A percentile compares a stretch with the other conserved stretches of the same genome.
These are phyloP conservation scores for Heterochromis multidens DNA, from an alignment of 2,113 vertebrate species.

Conservation along the genomic window DNA sequence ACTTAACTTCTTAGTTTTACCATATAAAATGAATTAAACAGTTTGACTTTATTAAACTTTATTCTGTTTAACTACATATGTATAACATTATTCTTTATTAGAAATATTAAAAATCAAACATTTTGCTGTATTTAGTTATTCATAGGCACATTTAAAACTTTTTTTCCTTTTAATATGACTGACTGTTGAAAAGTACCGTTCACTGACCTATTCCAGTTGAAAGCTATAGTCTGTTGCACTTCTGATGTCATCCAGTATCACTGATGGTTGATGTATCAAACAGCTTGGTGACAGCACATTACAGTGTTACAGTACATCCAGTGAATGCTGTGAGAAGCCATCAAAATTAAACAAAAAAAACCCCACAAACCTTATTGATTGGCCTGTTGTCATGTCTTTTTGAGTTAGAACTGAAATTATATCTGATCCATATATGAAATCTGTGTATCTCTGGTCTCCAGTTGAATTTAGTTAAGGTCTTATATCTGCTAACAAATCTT, in stretches of 20 bases:
- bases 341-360: not conserved
- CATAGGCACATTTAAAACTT: too few species aligned
- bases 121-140: not conserved
- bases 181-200: not conserved
- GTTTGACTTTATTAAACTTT: not conserved
- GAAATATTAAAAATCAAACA: not conserved
- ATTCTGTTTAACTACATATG: not conserved
- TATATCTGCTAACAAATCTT: not conserved
- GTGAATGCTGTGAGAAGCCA: too few species aligned
- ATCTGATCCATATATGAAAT: not conserved
- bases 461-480: not conserved
- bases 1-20: not conserved
- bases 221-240: not conserved
- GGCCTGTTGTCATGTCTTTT: not conserved
- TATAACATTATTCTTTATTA: not conserved
- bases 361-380: not conserved
- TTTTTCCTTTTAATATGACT: not conserved
- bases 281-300: too few species aligned
- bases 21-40: not conserved
- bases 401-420: not conserved
- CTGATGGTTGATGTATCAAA: not conserved
- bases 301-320: too few species aligned
- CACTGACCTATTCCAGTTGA: conserved; percentile 5
- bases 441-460: not conserved
- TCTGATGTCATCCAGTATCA: not conserved